Base-by-base conservation (phyloP, 2,888 invertebrate genomes). In the Apotomis betuletana region DNA sequence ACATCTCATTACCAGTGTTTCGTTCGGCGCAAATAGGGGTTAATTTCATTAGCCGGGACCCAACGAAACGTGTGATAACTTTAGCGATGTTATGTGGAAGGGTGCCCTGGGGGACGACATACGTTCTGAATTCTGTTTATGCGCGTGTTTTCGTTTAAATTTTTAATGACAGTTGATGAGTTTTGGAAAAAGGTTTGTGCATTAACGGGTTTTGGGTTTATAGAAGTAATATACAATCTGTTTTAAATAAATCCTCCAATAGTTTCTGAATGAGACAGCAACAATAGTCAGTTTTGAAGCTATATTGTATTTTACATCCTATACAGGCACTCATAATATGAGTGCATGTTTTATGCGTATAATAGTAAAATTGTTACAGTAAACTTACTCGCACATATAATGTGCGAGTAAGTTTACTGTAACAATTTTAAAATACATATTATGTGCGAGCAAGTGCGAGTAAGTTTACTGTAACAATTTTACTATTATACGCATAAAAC, bases 31-130 rank as follows among this genome's bases (percentile, higher is more conserved):
- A 84, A 89, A 88, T 87, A 86, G 87, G 87, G 89, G 90, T 91
- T 93, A 92, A 92, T 92, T 93, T 92, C 92, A 93, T 93, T 93
- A 93, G 89, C 83, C 84, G 83, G 87, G 81, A 82, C 88, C 85
- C 92, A 91, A 91, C 92, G 92, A 92, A 91, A 91, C 91, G 91
- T 92, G 91, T 92, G 91, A 92, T 91, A 92, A 92, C 90, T 92
- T 91, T 90, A 90, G 87, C 87, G 87, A 87, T 87, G 91, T 88
- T 90, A 88, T 89, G 86, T 85, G 87, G 82, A 86, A 86, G 83
- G 83, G 86, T 79, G 77, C 91, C 88, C 90, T 79, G 80, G 92
- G 89, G 89, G 88, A 77, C 74, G 62, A 71, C 65, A 78, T 76
- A 75, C 72, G 75, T 75, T 81, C 77, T 74, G 77, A 51, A 60